phyloP scores from a whole-genome alignment of 1,140 invertebrate genomes.

The Heliconius himera region DNA sequence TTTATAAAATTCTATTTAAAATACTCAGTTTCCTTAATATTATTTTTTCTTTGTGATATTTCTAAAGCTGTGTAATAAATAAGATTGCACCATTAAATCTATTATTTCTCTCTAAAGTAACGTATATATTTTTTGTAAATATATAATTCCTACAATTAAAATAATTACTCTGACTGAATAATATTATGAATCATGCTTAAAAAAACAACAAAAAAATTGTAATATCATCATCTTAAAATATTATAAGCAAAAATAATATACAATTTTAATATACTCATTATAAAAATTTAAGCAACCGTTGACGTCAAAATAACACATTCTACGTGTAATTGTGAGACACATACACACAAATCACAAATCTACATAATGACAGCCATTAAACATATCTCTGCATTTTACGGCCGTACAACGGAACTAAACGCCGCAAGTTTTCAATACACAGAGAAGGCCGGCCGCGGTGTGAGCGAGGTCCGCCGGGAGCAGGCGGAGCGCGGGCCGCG shows the following conservation, averaged over 20 bases:
- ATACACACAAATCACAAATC: not conserved
- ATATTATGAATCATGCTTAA: not conserved
- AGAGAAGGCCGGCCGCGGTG: constrained; percentile 69
- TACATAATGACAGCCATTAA: not conserved
- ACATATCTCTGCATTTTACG: not conserved
- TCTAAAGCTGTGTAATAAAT: not conserved
- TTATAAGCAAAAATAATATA: too few relatives aligned
- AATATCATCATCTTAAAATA: not conserved
- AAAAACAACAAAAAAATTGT: not conserved
- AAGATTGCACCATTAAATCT: not conserved
- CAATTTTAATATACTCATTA: not conserved
- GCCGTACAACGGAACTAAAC: not conserved
- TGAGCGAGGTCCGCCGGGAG: constrained; percentile 59
- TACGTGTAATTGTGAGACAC: not conserved
- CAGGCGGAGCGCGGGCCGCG: constrained; percentile 58
- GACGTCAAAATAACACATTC: not conserved
- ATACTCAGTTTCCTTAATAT: too few relatives aligned
- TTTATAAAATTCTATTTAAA: too few relatives aligned
- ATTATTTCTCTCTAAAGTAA: not conserved
- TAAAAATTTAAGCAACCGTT: not conserved
- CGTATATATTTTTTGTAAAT: not conserved
- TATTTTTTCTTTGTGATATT: not conserved
- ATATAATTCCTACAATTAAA: not conserved
- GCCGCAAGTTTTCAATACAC: constrained; percentile 55
- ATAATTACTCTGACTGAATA: not conserved